Evolutionary conservation across 92 coral and sea anemone genomes (phyloP).

Genomic region (Galaxea fascicularis): DNA sequence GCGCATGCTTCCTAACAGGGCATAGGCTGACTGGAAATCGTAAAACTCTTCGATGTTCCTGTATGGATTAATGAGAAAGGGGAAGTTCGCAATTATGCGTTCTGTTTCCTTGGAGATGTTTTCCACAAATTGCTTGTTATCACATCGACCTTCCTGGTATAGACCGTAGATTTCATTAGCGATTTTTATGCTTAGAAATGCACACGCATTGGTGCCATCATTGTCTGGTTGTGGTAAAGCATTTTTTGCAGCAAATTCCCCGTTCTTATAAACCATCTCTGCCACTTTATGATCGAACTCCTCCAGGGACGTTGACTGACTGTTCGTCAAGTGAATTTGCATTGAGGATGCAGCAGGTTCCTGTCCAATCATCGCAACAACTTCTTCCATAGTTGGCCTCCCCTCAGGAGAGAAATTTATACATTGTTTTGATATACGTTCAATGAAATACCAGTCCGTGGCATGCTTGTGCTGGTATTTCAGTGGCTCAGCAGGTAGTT

Average conservation of each 20-base stretch:
- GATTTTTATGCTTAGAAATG: no score
- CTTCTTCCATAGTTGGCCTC: constrained; percentile 23
- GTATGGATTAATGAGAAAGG: constrained; percentile 23
- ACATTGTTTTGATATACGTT: background rate
- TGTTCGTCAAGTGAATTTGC: constrained; percentile 18
- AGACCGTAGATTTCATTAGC: no score
- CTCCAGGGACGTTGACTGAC: background rate
- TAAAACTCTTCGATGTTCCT: constrained; percentile 12
- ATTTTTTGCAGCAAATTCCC: no score
- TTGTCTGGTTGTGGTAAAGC: no score
- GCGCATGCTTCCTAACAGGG: constrained; percentile 16
- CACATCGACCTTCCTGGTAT: no score
- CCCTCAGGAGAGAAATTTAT: constrained; percentile 15
- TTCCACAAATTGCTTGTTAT: background rate
- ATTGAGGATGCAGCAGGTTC: constrained; percentile 9
- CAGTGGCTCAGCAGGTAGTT: constrained; percentile 10
- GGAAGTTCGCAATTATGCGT: constrained; percentile 22
- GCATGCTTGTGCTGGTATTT: constrained; percentile 46
- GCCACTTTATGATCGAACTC: no score
- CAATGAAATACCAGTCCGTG: constrained; percentile 27
- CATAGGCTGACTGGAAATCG: constrained; percentile 32
- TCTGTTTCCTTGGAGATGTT: constrained; percentile 17
- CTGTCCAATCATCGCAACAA: constrained; percentile 17
- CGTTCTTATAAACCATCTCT: no score
- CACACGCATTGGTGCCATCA: no score